These are phyloP conservation scores for Lasiurus borealis DNA, from an alignment of 2,113 vertebrate genomes.

Conservation along the genomic window DNA sequence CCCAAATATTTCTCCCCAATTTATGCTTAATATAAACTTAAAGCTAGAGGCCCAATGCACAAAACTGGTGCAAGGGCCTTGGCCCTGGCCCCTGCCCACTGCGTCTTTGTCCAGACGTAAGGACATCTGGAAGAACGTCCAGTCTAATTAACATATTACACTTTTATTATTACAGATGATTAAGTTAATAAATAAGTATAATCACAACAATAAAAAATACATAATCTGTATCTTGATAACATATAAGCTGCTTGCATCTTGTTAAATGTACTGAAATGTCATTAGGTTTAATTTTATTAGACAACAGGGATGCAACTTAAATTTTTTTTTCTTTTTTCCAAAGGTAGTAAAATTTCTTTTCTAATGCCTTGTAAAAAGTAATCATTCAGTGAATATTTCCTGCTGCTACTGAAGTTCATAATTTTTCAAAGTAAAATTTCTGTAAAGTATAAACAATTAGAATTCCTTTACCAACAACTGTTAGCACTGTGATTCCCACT, in stretches of 20 bases:
- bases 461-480: neutral
- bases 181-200: neutral
- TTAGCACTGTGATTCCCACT: neutral
- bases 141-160: no score
- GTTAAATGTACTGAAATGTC: neutral
- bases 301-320: neutral
- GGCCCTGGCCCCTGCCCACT: no score
- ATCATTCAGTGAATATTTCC: slow-evolving; percentile 2
- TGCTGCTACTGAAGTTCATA: slow-evolving; percentile 13
- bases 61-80: no score
- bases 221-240: slow-evolving; percentile 25
- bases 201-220: neutral
- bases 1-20: neutral
- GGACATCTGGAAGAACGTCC: no score
- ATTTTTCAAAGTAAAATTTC: slow-evolving; percentile 51
- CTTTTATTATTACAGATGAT: neutral
- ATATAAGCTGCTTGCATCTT: neutral
- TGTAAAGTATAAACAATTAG: slow-evolving; percentile 27
- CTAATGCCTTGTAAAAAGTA: neutral
- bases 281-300: slow-evolving; percentile 45
- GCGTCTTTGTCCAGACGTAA: no score
- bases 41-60: neutral
- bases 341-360: slow-evolving; percentile 11
- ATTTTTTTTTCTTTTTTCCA: no score
- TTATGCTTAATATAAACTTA: slow-evolving; percentile 20